phyloP scores from a whole-genome alignment of 2,888 invertebrate species.

The Scaptomyza polygonia region DNA sequence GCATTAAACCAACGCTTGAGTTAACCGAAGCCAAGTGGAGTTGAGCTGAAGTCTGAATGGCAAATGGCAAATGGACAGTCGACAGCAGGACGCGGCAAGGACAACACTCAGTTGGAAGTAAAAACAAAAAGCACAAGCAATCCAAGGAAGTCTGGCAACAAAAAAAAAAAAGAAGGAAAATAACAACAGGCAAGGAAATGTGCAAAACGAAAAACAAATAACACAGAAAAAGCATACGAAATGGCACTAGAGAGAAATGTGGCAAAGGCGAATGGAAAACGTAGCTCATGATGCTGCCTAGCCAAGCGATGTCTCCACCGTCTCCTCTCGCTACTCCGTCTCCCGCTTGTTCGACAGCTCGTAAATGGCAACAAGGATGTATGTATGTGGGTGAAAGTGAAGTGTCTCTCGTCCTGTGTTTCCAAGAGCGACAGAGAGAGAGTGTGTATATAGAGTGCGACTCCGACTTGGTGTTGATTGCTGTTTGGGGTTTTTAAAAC shows the following conservation, averaged over 20 bases:
- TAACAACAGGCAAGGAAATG: constrained; percentile 24
- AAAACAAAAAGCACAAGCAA: constrained; percentile 62
- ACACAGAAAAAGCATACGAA: constrained; percentile 76
- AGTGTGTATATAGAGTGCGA: constrained; percentile 20
- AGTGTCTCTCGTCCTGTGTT: constrained; percentile 24
- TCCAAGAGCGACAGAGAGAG: background rate
- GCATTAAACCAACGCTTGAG: constrained; percentile 53
- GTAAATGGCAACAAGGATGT: constrained; percentile 68
- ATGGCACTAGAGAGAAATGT: constrained; percentile 78
- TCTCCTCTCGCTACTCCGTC: constrained; percentile 2
- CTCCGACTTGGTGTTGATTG: constrained; percentile 83
- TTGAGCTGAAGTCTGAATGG: constrained; percentile 31
- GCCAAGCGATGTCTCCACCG: constrained; percentile 24
- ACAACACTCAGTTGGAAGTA: constrained; percentile 5
- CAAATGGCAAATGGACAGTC: constrained; percentile 55
- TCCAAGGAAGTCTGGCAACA: constrained; percentile 52
- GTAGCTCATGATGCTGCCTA: constrained; percentile 67
- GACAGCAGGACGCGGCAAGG: constrained; percentile 44
- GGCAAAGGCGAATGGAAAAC: constrained; percentile 41
- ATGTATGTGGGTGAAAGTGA: constrained; percentile 69
- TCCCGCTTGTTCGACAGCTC: constrained; percentile 70
- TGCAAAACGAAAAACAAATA: constrained; percentile 75
- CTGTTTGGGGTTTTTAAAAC: constrained; percentile 85
- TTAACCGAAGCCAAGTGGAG: constrained; percentile 36
- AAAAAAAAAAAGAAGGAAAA: constrained; percentile 19